These are phyloP conservation scores for Bothrops alternatus DNA, from an alignment of 2,797 vertebrate genomes.

Conservation along the genomic window DNA sequence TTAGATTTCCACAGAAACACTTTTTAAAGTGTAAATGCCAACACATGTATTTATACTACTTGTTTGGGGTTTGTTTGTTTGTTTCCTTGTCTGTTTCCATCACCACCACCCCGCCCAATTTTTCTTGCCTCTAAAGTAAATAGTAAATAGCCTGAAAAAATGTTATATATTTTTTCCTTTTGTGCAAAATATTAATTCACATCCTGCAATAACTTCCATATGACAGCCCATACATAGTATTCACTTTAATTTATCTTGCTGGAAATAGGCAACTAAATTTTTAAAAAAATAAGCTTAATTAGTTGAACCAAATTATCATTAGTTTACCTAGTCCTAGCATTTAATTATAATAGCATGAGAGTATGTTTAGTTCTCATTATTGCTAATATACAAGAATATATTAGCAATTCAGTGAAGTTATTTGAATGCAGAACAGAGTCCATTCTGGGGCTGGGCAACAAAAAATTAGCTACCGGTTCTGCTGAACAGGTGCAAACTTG, in stretches of 20 bases:
- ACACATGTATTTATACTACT: neutral
- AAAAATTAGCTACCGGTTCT: too few relatives aligned
- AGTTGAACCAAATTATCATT: slow-evolving; percentile 52
- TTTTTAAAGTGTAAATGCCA: neutral
- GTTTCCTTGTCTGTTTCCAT: neutral
- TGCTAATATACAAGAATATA: slow-evolving; percentile 20
- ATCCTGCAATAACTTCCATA: neutral
- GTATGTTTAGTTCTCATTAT: slow-evolving; percentile 45
- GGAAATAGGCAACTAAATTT: neutral
- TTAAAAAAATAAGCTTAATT: slow-evolving; percentile 45
- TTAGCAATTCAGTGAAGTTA: slow-evolving; percentile 6
- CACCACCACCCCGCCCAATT: neutral
- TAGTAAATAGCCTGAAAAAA: neutral
- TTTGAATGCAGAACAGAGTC: neutral
- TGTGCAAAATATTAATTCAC: neutral
- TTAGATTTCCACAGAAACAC: neutral
- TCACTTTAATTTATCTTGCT: neutral
- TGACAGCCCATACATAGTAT: neutral
- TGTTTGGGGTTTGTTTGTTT: neutral
- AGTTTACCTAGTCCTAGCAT: slow-evolving; percentile 24
- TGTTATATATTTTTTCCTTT: neutral
- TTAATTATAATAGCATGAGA: slow-evolving; percentile 37
- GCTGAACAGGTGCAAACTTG: too few relatives aligned
- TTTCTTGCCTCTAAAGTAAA: neutral
- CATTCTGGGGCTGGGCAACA: too few relatives aligned